Base-by-base conservation (phyloP, 2,888 invertebrate genomes). In the Chalcosyrphus nemorum region DNA sequence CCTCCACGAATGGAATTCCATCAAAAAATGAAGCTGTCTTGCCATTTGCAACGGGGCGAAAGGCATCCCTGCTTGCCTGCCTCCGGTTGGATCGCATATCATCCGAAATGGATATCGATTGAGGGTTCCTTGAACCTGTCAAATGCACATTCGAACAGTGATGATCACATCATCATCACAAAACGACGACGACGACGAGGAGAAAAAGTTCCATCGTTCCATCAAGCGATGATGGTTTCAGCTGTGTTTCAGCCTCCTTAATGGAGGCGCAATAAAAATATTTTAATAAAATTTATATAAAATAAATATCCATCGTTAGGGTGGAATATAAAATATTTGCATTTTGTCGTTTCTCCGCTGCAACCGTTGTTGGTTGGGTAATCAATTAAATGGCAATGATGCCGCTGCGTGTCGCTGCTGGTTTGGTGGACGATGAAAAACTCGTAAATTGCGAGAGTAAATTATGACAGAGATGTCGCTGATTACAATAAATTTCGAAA, bases 121-220 rank as follows among this genome's bases (percentile, higher is more conserved):
- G 81, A 19, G 80, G 47, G 84, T 74, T 84, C 70, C 84, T 84
- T 84, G 84, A 84, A 84, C 84, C 70, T 84, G 74, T 84, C 84
- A 84, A 70, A 74, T 21, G 32, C 78, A 35, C 78, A 35, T 35
- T 63, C 61, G 32, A 75, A 9, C 15, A 29, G 19, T 65, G 65
- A 77, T 72, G 61, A 81, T 57, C 82, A 43, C 78, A 84, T 84
- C 65, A 78, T 61, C 59, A 65, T 19, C 9, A 11, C 15, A n/a
- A n/a, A n/a, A n/a, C n/a, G n/a, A n/a, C n/a, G n/a, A n/a, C n/a
- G n/a, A 65, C 24, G 9, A 11, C 15, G 17, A 52, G 41, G 45
- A 66, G 63, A 76, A 63, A n/a, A n/a, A n/a, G n/a, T n/a, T n/a
- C n/a, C n/a, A n/a, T n/a, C n/a, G 70, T 66, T 82, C 50, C 81